These are phyloP conservation scores for Aphodius granarius DNA, from an alignment of 2,888 invertebrate species.

Conservation along the genomic window DNA sequence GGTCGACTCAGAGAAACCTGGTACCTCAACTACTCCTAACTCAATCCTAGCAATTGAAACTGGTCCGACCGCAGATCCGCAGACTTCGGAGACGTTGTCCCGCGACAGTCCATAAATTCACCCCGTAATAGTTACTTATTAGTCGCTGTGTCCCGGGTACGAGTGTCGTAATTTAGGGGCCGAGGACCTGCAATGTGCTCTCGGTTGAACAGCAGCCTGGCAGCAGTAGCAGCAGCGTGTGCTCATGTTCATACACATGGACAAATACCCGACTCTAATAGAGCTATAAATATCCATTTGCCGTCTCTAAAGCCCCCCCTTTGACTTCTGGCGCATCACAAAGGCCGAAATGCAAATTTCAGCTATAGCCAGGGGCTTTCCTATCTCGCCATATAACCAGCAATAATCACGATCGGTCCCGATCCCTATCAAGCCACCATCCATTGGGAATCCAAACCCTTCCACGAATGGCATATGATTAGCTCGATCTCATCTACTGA, in stretches of 20 bases:
- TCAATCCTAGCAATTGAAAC: background rate
- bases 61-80: background rate
- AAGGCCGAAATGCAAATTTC: background rate
- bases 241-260: background rate
- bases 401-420: background rate
- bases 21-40: too few species aligned
- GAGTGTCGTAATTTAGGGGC: background rate
- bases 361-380: background rate
- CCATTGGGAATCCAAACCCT: background rate
- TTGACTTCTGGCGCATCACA: background rate
- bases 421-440: background rate
- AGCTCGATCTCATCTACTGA: background rate
- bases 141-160: background rate
- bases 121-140: background rate
- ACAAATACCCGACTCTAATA: background rate
- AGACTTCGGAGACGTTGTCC: background rate
- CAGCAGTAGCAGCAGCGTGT: background rate
- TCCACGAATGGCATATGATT: background rate
- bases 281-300: background rate
- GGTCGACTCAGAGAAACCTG: too few species aligned
- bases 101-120: background rate
- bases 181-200: background rate
- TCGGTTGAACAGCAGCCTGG: background rate
- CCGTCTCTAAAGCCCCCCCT: background rate
- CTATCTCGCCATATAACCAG: background rate